Percentiles rank a stretch among this genome's conserved stretches.
phyloP scores from a whole-genome alignment of 1,140 invertebrate species.

The Ericerus pela region DNA sequence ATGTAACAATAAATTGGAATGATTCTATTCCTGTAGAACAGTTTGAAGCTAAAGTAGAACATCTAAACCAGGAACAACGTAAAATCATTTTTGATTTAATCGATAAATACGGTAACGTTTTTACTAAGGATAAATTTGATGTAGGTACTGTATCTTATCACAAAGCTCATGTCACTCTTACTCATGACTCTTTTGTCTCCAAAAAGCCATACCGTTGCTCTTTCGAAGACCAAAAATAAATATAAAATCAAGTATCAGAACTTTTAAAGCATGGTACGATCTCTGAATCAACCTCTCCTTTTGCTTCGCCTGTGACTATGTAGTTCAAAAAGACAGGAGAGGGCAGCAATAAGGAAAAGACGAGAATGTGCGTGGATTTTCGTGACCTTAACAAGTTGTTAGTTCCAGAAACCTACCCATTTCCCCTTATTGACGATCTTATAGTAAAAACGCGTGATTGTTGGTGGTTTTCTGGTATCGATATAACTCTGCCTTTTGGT shows the following conservation, averaged over 20 bases:
- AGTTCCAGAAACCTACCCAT: constrained; percentile 29
- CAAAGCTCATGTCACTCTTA: constrained; percentile 26
- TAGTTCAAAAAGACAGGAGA: constrained; percentile 29
- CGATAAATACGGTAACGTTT: constrained; percentile 23
- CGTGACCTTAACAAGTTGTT: constrained; percentile 29
- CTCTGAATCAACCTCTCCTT: constrained; percentile 29
- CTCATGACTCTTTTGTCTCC: constrained; percentile 24
- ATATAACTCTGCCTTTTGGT: constrained; percentile 33
- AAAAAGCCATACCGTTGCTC: constrained; percentile 28
- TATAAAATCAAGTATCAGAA: constrained; percentile 27
- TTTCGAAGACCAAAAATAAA: constrained; percentile 28
- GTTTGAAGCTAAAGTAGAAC: constrained; percentile 22
- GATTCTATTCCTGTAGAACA: constrained; percentile 19
- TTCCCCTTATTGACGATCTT: constrained; percentile 29
- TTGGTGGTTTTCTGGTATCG: constrained; percentile 28
- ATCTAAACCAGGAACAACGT: constrained; percentile 24
- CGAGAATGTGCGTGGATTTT: constrained; percentile 29
- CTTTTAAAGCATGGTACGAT: constrained; percentile 28
- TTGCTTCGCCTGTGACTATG: constrained; percentile 28
- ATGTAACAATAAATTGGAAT: background rate
- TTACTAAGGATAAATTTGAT: constrained; percentile 26
- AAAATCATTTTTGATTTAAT: constrained; percentile 23
- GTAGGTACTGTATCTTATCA: constrained; percentile 22
- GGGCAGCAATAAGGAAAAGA: constrained; percentile 26
- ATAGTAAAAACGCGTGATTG: constrained; percentile 26